phyloP scores from a whole-genome alignment of 2,888 invertebrate genomes.

The Hololepta plana region DNA sequence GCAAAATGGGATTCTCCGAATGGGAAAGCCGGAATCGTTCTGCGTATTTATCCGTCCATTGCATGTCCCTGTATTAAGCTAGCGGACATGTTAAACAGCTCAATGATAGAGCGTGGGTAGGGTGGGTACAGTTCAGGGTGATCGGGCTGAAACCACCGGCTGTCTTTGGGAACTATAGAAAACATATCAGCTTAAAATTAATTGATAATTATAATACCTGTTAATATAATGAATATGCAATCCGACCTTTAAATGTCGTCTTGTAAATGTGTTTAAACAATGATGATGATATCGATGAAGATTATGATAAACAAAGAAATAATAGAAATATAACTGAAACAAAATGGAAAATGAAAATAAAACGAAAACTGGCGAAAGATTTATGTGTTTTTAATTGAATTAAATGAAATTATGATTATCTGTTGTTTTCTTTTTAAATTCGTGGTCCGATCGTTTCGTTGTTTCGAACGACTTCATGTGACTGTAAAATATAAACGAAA shows the following conservation, averaged over 20 bases:
- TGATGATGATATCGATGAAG: not conserved
- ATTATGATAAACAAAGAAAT: too few relatives aligned
- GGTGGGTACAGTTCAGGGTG: conserved; percentile 28
- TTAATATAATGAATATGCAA: conserved; percentile 26
- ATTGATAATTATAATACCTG: conserved; percentile 30
- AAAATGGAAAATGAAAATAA: too few relatives aligned
- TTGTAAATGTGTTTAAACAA: conserved; percentile 28
- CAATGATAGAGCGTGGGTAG: conserved; percentile 25
- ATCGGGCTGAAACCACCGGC: conserved; percentile 23
- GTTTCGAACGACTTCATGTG: too few relatives aligned
- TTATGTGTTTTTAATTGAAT: too few relatives aligned
- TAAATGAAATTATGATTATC: too few relatives aligned
- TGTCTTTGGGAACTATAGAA: conserved; percentile 46
- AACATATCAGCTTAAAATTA: conserved; percentile 56
- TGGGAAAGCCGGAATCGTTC: too few relatives aligned
- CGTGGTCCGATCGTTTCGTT: too few relatives aligned
- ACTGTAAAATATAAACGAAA: too few relatives aligned
- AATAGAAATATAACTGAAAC: too few relatives aligned
- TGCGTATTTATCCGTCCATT: conserved; percentile 31
- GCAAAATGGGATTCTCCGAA: too few relatives aligned
- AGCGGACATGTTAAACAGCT: conserved; percentile 23
- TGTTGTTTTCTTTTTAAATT: too few relatives aligned
- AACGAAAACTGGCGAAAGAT: too few relatives aligned
- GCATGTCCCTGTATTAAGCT: conserved; percentile 22
- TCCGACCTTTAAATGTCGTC: conserved; percentile 31